Conservation (phyloP, 2,113 vertebrate genomes). For the Larimichthys crocea region DNA sequence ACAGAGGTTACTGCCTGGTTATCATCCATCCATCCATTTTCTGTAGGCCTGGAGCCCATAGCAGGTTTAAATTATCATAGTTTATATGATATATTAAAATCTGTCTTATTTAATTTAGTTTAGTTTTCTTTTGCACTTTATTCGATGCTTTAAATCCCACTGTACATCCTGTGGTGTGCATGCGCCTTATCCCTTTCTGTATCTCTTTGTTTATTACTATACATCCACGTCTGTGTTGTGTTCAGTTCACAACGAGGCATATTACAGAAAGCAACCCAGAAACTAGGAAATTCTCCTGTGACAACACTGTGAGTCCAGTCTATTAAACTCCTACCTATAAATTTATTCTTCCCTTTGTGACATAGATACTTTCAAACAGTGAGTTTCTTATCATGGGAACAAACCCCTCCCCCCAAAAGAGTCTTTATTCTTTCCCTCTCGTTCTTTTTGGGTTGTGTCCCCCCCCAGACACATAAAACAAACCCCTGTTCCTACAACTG, state of each 20-base stretch:
- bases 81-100: not conserved
- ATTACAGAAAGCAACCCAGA: not conserved
- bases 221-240: not conserved
- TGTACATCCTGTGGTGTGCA: too few species aligned
- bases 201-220: not conserved
- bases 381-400: slow-evolving; percentile 43
- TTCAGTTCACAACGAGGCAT: not conserved
- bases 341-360: slow-evolving; percentile 8
- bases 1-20: too few species aligned
- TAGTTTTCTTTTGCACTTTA: not conserved
- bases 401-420: slow-evolving; percentile 1
- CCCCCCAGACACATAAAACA: slow-evolving; percentile 37
- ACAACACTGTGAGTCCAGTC: not conserved
- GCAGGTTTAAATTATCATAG: too few species aligned
- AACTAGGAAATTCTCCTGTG: not conserved
- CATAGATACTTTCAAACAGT: slow-evolving; percentile 8
- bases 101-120: not conserved
- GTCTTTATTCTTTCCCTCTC: slow-evolving; percentile 24
- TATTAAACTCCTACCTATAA: not conserved
- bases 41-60: too few species aligned
- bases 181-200: not conserved
- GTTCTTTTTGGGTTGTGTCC: slow-evolving; percentile 15
- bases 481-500: slow-evolving; percentile 5
- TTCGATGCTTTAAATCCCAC: not conserved
- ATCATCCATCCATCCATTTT: too few species aligned